A percentile compares a stretch with the other conserved stretches of the same genome.
Evolutionary conservation across 23 tunicate genomes (phyloP).

Genomic region (Halocynthia aurantium): DNA sequence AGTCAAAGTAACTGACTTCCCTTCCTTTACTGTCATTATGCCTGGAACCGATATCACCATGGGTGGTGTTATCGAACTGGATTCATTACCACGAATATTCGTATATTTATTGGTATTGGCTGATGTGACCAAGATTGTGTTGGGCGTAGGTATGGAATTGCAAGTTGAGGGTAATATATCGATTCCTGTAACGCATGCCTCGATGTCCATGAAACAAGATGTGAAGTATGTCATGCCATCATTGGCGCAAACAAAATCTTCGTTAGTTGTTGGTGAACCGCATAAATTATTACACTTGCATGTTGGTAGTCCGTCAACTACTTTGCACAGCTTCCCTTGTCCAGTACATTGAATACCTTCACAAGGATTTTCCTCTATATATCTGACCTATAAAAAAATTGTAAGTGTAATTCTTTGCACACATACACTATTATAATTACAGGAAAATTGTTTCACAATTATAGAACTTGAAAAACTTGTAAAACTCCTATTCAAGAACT

Average conservation of each 20-base stretch:
- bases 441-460: too few relatives aligned
- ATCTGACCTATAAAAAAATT: too few relatives aligned
- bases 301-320: neutral
- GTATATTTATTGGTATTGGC: neutral
- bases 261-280: neutral
- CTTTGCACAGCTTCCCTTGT: neutral
- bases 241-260: slow-evolving; percentile 6
- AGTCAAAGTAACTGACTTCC: neutral
- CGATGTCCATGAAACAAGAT: slow-evolving; percentile 8
- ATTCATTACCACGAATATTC: neutral
- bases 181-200: neutral
- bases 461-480: too few relatives aligned
- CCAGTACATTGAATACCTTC: neutral
- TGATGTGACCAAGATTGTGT: slow-evolving; percentile 2
- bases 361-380: neutral
- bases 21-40: neutral
- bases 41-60: neutral
- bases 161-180: neutral
- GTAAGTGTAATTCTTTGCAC: too few relatives aligned
- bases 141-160: slow-evolving; percentile 6
- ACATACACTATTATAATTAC: too few relatives aligned
- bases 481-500: too few relatives aligned
- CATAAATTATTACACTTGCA: neutral
- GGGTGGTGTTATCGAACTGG: neutral
- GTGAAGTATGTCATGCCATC: slow-evolving; percentile 9